Conservation (phyloP, 2,797 vertebrate genomes). For the Squalus acanthias region DNA sequence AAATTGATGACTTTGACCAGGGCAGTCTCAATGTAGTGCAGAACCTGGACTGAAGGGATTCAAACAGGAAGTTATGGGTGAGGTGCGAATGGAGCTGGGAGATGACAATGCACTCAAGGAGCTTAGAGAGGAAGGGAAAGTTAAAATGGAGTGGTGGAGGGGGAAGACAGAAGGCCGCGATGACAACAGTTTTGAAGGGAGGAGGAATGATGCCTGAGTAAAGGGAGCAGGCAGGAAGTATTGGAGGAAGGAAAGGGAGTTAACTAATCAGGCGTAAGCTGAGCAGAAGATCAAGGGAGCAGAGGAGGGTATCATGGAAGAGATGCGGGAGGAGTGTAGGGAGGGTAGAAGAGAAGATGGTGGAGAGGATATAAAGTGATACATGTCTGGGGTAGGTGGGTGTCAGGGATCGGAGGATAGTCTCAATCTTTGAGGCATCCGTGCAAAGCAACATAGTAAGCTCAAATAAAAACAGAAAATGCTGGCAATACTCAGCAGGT, state of each 20-base stretch:
- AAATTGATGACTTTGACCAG: neutral
- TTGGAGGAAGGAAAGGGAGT: neutral
- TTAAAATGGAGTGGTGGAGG: neutral
- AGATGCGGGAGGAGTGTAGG: neutral
- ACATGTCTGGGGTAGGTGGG: neutral
- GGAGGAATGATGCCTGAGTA: neutral
- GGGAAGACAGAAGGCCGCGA: neutral
- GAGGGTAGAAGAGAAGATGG: neutral
- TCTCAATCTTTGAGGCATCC: neutral
- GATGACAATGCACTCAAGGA: neutral
- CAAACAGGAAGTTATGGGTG: neutral
- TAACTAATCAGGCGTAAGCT: neutral
- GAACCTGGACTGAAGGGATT: neutral
- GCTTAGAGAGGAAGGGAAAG: neutral
- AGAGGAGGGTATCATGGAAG: neutral
- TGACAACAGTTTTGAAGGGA: neutral
- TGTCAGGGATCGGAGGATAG: neutral
- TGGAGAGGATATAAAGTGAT: neutral
- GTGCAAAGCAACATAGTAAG: no score
- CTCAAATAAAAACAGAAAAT: no score
- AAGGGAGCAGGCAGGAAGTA: neutral
- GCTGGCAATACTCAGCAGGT: no score
- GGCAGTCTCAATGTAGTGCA: neutral
- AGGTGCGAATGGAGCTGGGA: neutral
- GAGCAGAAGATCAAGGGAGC: neutral